Conservation (phyloP, 2,797 vertebrate species). For the Brachyalestes nurse region DNA sequence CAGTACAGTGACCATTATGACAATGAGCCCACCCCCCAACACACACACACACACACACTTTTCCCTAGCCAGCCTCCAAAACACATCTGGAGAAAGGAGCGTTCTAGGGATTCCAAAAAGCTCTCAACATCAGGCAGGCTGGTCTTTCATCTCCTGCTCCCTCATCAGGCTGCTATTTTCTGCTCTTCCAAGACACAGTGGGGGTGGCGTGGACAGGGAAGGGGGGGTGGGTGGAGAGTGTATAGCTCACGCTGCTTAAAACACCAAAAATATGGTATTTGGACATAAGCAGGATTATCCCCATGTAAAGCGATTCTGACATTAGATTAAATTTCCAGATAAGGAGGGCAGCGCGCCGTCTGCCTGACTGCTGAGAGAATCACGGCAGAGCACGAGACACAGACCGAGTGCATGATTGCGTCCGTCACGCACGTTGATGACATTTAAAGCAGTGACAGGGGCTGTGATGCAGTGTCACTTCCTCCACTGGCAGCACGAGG, state of each 20-base stretch:
- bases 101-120: slow-evolving; percentile 20
- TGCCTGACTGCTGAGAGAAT: slow-evolving; percentile 12
- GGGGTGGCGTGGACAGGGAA: background rate
- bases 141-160: slow-evolving; percentile 22
- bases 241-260: slow-evolving; percentile 5
- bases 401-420: slow-evolving; percentile 60
- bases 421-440: slow-evolving; percentile 58
- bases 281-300: slow-evolving; percentile 44
- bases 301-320: slow-evolving; percentile 27
- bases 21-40: background rate
- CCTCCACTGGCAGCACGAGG: slow-evolving; percentile 25
- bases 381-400: background rate
- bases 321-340: slow-evolving; percentile 44
- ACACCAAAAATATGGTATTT: slow-evolving; percentile 41
- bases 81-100: background rate
- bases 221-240: background rate
- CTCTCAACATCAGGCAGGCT: background rate
- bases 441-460: slow-evolving; percentile 69
- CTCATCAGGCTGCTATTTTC: slow-evolving; percentile 17
- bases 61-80: background rate
- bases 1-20: slow-evolving; percentile 33
- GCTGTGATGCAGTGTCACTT: slow-evolving; percentile 67
- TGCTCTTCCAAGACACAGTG: background rate
- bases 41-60: background rate
- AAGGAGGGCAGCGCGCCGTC: slow-evolving; percentile 8